Percentiles rank a stretch among this genome's conserved stretches.
Evolutionary conservation across 2,888 invertebrate genomes (phyloP).

Genomic region (Drosophila meridionalis): DNA sequence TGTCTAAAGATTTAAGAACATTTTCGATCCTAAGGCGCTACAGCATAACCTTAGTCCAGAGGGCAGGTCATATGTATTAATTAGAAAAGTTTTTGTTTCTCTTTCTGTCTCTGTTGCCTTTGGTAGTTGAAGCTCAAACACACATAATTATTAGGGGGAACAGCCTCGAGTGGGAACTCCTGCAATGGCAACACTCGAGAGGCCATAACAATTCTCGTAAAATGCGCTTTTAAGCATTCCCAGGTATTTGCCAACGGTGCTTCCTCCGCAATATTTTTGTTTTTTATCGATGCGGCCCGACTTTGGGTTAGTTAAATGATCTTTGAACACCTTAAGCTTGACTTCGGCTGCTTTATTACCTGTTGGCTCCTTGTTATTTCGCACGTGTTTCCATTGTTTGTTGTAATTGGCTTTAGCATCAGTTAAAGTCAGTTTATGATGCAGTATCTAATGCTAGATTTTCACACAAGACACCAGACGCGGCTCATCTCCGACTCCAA

Average conservation of each 20-base stretch:
- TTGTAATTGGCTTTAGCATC: slow-evolving; percentile 40
- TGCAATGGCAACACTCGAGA: slow-evolving; percentile 3
- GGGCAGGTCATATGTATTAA: not conserved
- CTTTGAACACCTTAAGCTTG: slow-evolving; percentile 33
- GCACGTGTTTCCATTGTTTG: slow-evolving; percentile 36
- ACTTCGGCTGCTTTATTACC: slow-evolving; percentile 15
- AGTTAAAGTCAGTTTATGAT: slow-evolving; percentile 33
- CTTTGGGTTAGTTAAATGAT: slow-evolving; percentile 27
- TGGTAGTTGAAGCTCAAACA: not conserved
- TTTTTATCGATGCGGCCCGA: slow-evolving; percentile 19
- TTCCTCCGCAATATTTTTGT: slow-evolving; percentile 7
- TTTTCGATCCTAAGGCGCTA: not conserved
- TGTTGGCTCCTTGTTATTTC: slow-evolving; percentile 43
- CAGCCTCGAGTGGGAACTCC: slow-evolving; percentile 1
- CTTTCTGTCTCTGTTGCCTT: not conserved
- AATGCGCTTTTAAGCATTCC: slow-evolving; percentile 36
- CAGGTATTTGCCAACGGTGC: slow-evolving; percentile 14
- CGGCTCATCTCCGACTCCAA: slow-evolving; percentile 36
- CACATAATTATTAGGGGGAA: not conserved
- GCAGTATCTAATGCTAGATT: slow-evolving; percentile 22
- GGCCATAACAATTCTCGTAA: slow-evolving; percentile 35
- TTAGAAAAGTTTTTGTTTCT: slow-evolving; percentile 2
- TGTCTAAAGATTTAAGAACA: not conserved
- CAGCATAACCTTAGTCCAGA: too few species aligned
- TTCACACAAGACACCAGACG: slow-evolving; percentile 13